Base-by-base conservation (phyloP, 2,888 invertebrate genomes). In the Caenorhabditis uteleia region DNA sequence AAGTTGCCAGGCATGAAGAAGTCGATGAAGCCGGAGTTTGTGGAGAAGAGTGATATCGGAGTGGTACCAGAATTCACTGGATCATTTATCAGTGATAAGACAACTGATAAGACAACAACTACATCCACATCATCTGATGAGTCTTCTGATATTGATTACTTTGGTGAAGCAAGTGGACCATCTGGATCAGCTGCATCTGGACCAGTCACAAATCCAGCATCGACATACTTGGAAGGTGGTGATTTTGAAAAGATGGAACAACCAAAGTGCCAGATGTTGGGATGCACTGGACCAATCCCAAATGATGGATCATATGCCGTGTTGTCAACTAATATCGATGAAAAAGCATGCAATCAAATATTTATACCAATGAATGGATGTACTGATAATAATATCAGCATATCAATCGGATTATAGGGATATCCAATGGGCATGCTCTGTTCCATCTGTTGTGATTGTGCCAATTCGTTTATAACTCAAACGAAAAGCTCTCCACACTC, bases 381-480 rank as follows among this genome's bases (percentile, higher is more conserved):
- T 59, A 57, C 68, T 29, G 74, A 75, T 51, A 65, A 64, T 56
- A 65, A 65, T 7, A 21, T 39, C 7, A 21, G 25, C 49, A 40
- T 12, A 43, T 8, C 8, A 42, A 12, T 5, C 10, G 14, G 6
- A 44, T 27, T 44, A n/a, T 26, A 68, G 55, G 77, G 77, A 47
- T 79, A 79, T 56, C 78, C 77, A 20, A 71, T 78, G 61, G 79
- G 79, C 33, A 79, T 79, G 79, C 55, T 77, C 21, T 79, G 79
- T 70, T 72, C 72, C 18, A 72, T 79, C 36, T 79, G 79, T 64
- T 79, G 79, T 49, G 79, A 79, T 47, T 79, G 79, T 56, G 54
- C 70, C 27, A 64, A 62, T 36, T 59, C 71, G 21, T 76, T 79
- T 51, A 54, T 64, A 16, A 18, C 39, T 7, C 77, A 79, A 53